A percentile compares a stretch with the other conserved stretches of the same genome.
These are phyloP conservation scores for Clarias batrachus DNA, from an alignment of 2,113 vertebrate genomes.

Conservation along the genomic window DNA sequence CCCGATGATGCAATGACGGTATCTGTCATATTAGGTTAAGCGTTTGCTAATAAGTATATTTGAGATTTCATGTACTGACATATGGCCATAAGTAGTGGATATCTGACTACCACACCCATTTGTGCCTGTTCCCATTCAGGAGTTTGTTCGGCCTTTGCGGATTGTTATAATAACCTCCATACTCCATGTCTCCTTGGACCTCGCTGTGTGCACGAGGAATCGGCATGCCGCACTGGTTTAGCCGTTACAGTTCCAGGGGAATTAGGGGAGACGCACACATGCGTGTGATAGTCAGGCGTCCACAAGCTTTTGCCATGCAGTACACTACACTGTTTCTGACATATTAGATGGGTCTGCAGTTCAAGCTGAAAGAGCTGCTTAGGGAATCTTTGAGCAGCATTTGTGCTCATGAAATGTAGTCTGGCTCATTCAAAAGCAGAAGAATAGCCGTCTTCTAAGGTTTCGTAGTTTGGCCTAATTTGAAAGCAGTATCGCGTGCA, in stretches of 20 bases:
- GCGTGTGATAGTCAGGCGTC: not conserved
- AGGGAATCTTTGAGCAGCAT: not conserved
- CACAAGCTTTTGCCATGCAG: not conserved
- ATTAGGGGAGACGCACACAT: not conserved
- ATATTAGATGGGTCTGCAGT: not conserved
- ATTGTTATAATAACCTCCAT: not conserved
- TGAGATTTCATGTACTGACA: not conserved
- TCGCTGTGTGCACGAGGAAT: not conserved
- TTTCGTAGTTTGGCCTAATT: conserved; percentile 13
- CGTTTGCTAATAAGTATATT: not conserved
- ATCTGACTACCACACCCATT: not conserved
- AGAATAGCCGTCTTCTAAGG: not conserved
- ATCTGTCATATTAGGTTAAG: not conserved
- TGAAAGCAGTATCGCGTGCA: not conserved
- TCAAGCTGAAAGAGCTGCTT: not conserved
- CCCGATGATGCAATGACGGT: not conserved
- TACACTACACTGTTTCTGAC: not conserved
- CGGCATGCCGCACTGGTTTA: too few relatives aligned
- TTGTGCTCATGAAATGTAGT: not conserved
- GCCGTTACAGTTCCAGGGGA: not conserved
- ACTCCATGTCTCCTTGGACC: not conserved
- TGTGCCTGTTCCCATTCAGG: not conserved
- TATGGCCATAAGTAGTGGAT: not conserved
- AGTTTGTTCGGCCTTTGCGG: not conserved
- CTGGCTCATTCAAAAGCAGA: not conserved